These are phyloP conservation scores for Heteromyza rotundicornis DNA, from an alignment of 2,888 invertebrate species.

Conservation along the genomic window DNA sequence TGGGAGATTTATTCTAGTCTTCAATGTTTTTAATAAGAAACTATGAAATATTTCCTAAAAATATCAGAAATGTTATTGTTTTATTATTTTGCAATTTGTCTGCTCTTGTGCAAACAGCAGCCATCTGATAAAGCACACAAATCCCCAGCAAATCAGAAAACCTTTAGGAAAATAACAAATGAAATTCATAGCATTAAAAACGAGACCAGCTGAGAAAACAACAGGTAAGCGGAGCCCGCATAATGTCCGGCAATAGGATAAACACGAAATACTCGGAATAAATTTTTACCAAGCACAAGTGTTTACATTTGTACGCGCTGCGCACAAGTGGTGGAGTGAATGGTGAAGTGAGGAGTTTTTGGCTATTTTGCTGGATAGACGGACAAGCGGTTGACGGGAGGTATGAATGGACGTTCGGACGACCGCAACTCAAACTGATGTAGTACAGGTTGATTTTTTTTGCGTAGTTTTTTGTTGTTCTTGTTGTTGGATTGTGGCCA, in stretches of 20 bases:
- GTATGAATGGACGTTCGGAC: no score
- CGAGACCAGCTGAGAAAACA: constrained; percentile 18
- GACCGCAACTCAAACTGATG: constrained; percentile 8
- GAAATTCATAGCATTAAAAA: no score
- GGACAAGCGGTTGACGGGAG: constrained; percentile 12
- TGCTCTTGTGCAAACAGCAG: no score
- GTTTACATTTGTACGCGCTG: constrained; percentile 21
- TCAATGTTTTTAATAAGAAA: no score
- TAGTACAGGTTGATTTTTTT: neutral
- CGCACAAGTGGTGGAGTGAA: constrained; percentile 14
- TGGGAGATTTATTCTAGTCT: no score
- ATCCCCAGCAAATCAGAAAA: no score
- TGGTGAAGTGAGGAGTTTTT: neutral
- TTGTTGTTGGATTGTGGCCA: constrained; percentile 31
- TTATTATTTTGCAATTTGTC: no score
- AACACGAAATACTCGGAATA: neutral
- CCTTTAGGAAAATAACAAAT: no score
- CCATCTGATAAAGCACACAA: no score
- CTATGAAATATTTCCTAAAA: no score
- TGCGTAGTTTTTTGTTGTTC: constrained; percentile 6
- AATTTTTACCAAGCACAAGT: constrained; percentile 16
- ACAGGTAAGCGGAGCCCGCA: constrained; percentile 4
- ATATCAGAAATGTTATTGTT: no score
- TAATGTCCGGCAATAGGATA: neutral
- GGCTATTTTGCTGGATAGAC: neutral